A percentile compares a stretch with the other conserved stretches of the same genome.
Conservation (phyloP, 1,140 invertebrate species). For the Whitmania pigra region DNA sequence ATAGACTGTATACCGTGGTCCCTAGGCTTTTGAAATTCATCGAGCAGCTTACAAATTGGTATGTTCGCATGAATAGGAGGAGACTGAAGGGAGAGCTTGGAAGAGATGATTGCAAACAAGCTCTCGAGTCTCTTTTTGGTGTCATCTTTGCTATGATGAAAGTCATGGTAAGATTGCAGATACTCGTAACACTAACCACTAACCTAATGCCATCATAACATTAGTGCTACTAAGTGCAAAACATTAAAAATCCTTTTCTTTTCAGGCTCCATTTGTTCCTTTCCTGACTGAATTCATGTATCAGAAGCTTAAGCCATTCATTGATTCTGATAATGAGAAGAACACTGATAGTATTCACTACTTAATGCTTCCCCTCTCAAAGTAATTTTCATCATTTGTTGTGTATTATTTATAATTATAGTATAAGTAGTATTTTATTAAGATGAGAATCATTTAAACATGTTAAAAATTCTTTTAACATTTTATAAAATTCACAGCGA, state of each 20-base stretch:
- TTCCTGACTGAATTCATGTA: slow-evolving; percentile 94
- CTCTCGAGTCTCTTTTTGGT: slow-evolving; percentile 72
- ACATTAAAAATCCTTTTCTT: slow-evolving; percentile 16
- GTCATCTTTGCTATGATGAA: slow-evolving; percentile 78
- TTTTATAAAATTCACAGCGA: slow-evolving; percentile 36
- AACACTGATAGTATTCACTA: slow-evolving; percentile 64
- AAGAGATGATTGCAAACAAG: slow-evolving; percentile 61
- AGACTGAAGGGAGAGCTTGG: slow-evolving; percentile 54
- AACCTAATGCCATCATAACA: not conserved
- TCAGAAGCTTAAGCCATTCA: slow-evolving; percentile 44
- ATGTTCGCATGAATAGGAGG: slow-evolving; percentile 88
- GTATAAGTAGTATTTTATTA: not conserved
- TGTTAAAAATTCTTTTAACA: not conserved
- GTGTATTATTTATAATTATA: slow-evolving; percentile 12
- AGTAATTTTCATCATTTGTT: slow-evolving; percentile 33
- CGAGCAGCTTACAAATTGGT: slow-evolving; percentile 96
- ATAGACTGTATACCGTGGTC: slow-evolving; percentile 86
- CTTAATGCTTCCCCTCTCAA: slow-evolving; percentile 67
- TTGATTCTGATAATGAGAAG: slow-evolving; percentile 36
- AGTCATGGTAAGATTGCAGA: slow-evolving; percentile 54
- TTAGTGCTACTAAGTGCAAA: too few relatives aligned
- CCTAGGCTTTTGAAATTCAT: slow-evolving; percentile 87
- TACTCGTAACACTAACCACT: not conserved
- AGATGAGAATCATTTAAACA: not conserved
- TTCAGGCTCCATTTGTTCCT: slow-evolving; percentile 80